A percentile compares a stretch with the other conserved stretches of the same genome.
These are phyloP conservation scores for Liodrosophila aerea DNA, from an alignment of 2,888 invertebrate genomes.

Conservation along the genomic window DNA sequence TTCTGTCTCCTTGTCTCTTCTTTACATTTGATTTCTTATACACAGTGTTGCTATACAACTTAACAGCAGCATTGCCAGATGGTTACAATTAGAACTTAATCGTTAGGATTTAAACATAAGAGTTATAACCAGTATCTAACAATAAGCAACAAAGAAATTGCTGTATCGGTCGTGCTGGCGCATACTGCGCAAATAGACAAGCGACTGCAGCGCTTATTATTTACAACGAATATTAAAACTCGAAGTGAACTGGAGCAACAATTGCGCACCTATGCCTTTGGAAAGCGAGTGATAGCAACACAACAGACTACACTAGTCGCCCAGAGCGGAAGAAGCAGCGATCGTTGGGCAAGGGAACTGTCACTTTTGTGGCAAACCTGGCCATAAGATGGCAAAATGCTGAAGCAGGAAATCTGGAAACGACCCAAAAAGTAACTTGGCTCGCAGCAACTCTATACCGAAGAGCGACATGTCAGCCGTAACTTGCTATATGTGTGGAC, in stretches of 20 bases:
- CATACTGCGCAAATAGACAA: neutral
- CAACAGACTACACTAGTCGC: neutral
- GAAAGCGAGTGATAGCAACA: too few species aligned
- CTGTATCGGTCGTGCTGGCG: neutral
- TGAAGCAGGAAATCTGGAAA: constrained; percentile 3
- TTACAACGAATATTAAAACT: neutral
- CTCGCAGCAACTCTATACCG: neutral
- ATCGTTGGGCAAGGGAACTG: neutral
- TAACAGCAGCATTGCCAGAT: too few species aligned
- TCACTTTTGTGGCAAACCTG: constrained; percentile 10
- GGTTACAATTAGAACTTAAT: neutral
- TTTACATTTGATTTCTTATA: too few species aligned
- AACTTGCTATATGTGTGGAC: neutral
- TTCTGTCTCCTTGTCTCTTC: too few species aligned
- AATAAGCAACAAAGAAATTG: too few species aligned
- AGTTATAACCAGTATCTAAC: too few species aligned
- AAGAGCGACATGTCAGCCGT: constrained; percentile 2
- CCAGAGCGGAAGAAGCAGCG: constrained; percentile 4
- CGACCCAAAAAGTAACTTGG: neutral
- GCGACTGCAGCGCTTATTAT: neutral
- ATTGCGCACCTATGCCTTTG: neutral
- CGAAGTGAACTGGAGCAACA: too few species aligned
- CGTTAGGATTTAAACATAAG: too few species aligned
- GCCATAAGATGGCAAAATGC: constrained; percentile 13
- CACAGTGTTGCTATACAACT: too few species aligned